Conservation (phyloP, 1,140 invertebrate genomes). For the Calephelis nemesis region DNA sequence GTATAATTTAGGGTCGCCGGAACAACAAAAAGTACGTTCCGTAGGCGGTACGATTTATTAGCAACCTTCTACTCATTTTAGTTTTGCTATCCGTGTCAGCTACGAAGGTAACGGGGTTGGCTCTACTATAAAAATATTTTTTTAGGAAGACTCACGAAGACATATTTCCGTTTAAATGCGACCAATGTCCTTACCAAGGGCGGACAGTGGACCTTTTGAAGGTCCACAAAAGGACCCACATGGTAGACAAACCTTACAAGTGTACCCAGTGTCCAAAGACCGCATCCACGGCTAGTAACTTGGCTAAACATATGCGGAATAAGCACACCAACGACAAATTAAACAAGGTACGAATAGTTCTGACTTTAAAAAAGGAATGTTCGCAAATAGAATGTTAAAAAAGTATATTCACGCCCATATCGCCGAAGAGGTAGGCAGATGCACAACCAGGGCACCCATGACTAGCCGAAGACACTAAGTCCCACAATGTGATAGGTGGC, state of each 20-base stretch:
- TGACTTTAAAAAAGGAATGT: neutral
- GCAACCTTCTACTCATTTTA: too few species aligned
- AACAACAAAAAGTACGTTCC: too few species aligned
- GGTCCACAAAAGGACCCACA: constrained; percentile 60
- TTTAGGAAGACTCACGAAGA: constrained; percentile 60
- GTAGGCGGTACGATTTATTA: too few species aligned
- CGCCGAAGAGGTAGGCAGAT: too few species aligned
- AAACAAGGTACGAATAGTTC: constrained; percentile 49
- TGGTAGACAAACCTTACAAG: constrained; percentile 64
- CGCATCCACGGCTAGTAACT: constrained; percentile 59
- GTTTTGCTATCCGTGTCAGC: too few species aligned
- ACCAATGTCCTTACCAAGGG: constrained; percentile 61
- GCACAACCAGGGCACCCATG: too few species aligned
- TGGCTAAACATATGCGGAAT: constrained; percentile 64
- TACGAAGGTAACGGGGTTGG: too few species aligned
- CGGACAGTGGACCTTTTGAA: constrained; percentile 60
- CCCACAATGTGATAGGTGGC: too few species aligned
- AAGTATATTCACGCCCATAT: too few species aligned
- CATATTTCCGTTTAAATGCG: constrained; percentile 65
- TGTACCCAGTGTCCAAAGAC: constrained; percentile 62
- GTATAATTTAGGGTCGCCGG: too few species aligned
- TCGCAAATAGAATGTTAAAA: neutral
- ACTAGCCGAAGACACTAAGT: too few species aligned
- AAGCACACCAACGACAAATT: constrained; percentile 60
- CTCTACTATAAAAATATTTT: constrained; percentile 21